phyloP scores from a whole-genome alignment of 2,797 vertebrate species.

The Acipenser oxyrinchus region DNA sequence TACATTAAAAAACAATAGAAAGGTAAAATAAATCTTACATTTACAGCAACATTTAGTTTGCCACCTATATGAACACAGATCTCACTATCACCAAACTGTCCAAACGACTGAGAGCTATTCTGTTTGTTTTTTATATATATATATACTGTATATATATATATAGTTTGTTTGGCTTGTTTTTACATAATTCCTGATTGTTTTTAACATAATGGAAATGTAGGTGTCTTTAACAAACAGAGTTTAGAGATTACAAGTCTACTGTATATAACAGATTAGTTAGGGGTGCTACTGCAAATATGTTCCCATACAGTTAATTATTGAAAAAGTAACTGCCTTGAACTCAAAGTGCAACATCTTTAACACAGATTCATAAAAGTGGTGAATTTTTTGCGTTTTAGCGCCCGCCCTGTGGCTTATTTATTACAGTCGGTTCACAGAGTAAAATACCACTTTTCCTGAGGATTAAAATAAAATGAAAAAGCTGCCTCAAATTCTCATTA shows the following conservation, averaged over 20 bases:
- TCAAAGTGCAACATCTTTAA: too few relatives aligned
- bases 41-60: conserved; percentile 4
- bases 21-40: neutral
- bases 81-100: neutral
- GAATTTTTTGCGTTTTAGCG: too few relatives aligned
- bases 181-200: neutral
- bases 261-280: neutral
- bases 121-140: neutral
- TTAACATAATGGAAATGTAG: neutral
- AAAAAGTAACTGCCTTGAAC: too few relatives aligned
- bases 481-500: neutral
- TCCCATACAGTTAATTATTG: too few relatives aligned
- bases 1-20: too few relatives aligned
- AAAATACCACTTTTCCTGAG: neutral
- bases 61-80: neutral
- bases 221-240: neutral
- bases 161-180: neutral
- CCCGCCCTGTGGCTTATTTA: too few relatives aligned
- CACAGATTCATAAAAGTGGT: too few relatives aligned
- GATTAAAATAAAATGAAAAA: neutral
- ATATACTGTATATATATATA: neutral
- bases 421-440: too few relatives aligned
- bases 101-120: neutral
- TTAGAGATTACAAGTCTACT: neutral
- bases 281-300: too few relatives aligned